phyloP scores from a whole-genome alignment of 2,797 vertebrate genomes.

The Phrynocephalus guinanensis region DNA sequence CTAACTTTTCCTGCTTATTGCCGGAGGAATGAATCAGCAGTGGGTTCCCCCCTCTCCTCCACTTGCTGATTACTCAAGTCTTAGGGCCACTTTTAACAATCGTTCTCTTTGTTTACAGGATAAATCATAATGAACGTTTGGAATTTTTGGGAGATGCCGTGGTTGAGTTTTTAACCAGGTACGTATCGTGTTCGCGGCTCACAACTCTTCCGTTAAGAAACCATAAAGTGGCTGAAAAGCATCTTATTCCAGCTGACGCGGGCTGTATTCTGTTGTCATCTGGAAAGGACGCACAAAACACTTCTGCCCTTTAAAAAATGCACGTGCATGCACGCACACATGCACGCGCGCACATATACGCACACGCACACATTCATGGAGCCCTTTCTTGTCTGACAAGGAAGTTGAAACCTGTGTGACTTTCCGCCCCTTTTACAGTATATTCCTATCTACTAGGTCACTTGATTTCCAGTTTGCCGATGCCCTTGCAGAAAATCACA shows the following conservation, averaged over 20 bases:
- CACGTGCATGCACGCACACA: too few relatives aligned
- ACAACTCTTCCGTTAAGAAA: neutral
- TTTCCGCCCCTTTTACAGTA: neutral
- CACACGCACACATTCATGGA: neutral
- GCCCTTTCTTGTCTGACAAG: neutral
- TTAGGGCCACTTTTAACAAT: constrained; percentile 26
- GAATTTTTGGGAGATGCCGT: constrained; percentile 99
- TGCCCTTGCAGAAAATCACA: neutral
- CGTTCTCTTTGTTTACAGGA: constrained; percentile 79
- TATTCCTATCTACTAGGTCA: neutral
- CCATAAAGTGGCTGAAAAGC: neutral
- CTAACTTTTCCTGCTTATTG: neutral
- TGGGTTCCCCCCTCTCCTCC: neutral
- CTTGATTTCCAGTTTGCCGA: neutral
- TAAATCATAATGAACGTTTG: constrained; percentile 97
- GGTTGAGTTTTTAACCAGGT: constrained; percentile 99
- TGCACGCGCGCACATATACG: too few relatives aligned
- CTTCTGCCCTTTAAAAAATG: neutral
- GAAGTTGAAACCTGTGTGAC: neutral
- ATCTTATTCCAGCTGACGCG: neutral
- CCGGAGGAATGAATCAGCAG: constrained; percentile 16
- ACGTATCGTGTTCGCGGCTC: constrained; percentile 66
- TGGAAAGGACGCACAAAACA: neutral
- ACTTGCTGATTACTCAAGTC: constrained; percentile 2
- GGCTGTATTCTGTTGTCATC: neutral